Conservation (phyloP, 2,113 vertebrate species). For the Pitta sordida region DNA sequence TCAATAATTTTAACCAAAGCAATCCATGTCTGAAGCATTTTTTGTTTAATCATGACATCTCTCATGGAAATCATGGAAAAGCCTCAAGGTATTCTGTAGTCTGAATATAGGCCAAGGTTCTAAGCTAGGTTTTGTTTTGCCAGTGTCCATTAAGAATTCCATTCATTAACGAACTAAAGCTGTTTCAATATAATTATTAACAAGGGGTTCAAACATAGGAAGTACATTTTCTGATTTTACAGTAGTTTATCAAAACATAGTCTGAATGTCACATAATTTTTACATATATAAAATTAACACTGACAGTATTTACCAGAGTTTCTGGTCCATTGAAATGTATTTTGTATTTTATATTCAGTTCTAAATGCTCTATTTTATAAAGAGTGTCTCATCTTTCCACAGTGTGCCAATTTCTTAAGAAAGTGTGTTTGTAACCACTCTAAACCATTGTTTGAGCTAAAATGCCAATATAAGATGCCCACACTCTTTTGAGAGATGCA, state of each 20-base stretch:
- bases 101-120: slow-evolving; percentile 4
- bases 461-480: background rate
- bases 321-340: background rate
- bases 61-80: background rate
- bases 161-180: background rate
- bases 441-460: background rate
- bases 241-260: background rate
- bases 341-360: background rate
- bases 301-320: background rate
- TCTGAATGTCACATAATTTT: background rate
- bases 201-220: background rate
- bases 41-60: background rate
- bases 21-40: background rate
- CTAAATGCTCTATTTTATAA: background rate
- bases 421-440: background rate
- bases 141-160: background rate
- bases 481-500: background rate
- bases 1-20: slow-evolving; percentile 2
- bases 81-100: background rate
- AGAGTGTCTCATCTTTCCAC: background rate
- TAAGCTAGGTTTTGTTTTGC: background rate
- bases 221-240: background rate
- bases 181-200: background rate
- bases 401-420: background rate
- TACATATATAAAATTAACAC: background rate